Base-by-base conservation (phyloP, 2,797 vertebrate genomes). In the Pangasius djambal region DNA sequence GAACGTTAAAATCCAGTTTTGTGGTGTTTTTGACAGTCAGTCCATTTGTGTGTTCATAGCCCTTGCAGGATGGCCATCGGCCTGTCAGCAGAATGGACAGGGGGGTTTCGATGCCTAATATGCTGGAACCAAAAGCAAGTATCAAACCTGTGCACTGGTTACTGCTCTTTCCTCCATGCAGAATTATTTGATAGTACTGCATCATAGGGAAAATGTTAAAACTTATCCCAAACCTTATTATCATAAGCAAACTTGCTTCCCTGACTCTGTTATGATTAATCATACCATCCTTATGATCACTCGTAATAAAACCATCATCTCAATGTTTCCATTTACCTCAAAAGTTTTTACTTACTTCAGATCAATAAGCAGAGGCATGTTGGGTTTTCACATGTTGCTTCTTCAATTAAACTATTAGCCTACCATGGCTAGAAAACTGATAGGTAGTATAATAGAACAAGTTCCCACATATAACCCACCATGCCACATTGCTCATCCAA, bases 121-220 rank as follows among this genome's bases (percentile, higher is more conserved):
- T 99, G 97, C 94, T 98, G 97, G 97, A 99, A 93, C 96, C 96
- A 96, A 99, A 99, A 97, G 98, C 97, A 98, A 98, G 97, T 97
- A 95, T 94, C 92, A 82, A 52, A 85, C n/a, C 22, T 77, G 16
- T 61, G 9, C 52, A 72, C 10, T 78, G 16, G 15, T 75, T 74
- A 61, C 37, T 22, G 40, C 57, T 15, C 82, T 57, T 82, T 82
- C 10, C 12, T 57, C 2, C 22, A 16, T 18, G 55, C 37, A 85
- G 22, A 5, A 75, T 2, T 31, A 31, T 52, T 55, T 78, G 1
- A 78, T 52, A n/a, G 48, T 52, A 50, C 48, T n/a, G 6, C 28
- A 52, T 52, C 48, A 55, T 18, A 31, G 28, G 15, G 7, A 55
- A 31, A n/a, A 55, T 74, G 20, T 25, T 25, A 12, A 20, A 74